Evolutionary conservation across 2,797 vertebrate genomes (phyloP).

Genomic region (Clarias platycephalus): DNA sequence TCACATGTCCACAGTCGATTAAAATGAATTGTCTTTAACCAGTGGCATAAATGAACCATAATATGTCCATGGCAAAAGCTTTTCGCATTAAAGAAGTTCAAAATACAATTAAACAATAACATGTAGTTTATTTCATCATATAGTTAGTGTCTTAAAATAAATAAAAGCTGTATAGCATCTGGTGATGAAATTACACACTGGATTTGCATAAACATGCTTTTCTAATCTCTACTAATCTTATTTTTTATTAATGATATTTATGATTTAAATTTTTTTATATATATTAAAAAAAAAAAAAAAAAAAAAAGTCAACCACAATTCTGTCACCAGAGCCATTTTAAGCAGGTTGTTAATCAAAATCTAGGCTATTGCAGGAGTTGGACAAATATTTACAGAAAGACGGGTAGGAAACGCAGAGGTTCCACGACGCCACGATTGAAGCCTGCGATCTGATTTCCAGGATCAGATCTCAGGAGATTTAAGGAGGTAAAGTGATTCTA

Average conservation of each 20-base stretch:
- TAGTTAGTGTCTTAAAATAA: neutral
- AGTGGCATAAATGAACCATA: neutral
- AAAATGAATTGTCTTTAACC: neutral
- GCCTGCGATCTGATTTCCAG: neutral
- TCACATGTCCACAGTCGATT: neutral
- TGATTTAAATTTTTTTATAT: too few species aligned
- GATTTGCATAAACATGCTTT: neutral
- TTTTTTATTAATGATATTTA: too few species aligned
- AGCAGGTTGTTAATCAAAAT: neutral
- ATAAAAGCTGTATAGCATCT: too few species aligned
- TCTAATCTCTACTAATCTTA: too few species aligned
- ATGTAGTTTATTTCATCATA: neutral
- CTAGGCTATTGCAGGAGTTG: neutral
- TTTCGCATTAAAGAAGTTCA: neutral
- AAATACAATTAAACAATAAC: neutral
- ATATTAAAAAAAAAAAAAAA: too few species aligned
- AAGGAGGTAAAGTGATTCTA: conserved; percentile 1
- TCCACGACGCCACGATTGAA: neutral
- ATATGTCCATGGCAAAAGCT: neutral
- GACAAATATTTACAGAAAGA: neutral
- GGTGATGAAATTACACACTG: neutral
- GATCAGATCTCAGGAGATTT: neutral
- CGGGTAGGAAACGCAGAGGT: neutral
- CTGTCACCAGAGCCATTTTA: neutral
- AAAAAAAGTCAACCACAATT: neutral